These are phyloP conservation scores for Chirona hameri DNA, from an alignment of 2,888 invertebrate genomes.

Conservation along the genomic window DNA sequence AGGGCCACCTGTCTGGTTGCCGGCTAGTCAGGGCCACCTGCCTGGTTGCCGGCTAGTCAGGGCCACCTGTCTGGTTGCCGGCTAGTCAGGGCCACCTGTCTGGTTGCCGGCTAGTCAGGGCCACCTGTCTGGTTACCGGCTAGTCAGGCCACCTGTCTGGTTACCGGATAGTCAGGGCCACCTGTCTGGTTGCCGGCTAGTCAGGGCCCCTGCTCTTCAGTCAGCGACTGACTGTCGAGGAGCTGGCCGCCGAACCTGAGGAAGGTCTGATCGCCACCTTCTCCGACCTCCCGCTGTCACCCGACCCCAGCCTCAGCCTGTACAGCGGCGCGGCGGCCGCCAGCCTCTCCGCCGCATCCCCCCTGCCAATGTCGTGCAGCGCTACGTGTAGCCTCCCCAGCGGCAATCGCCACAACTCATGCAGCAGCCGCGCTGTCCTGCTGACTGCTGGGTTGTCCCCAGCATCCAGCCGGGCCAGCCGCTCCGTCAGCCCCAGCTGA, in stretches of 20 bases:
- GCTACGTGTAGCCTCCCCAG: slow-evolving; percentile 42
- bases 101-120: too few species aligned
- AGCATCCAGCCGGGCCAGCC: slow-evolving; percentile 38
- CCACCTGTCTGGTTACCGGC: too few species aligned
- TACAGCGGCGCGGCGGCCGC: slow-evolving; percentile 38
- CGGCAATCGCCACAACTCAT: background rate
- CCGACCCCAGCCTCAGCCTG: slow-evolving; percentile 32
- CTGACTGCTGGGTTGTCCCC: slow-evolving; percentile 8
- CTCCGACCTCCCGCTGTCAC: background rate
- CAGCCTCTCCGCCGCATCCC: slow-evolving; percentile 36
- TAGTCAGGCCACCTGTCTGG: background rate
- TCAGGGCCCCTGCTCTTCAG: background rate
- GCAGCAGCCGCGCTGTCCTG: slow-evolving; percentile 14
- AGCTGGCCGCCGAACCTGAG: slow-evolving; percentile 22
- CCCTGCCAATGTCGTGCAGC: slow-evolving; percentile 37
- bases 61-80: too few species aligned
- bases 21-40: too few species aligned
- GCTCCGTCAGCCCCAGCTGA: slow-evolving; percentile 38
- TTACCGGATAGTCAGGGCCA: too few species aligned
- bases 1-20: too few species aligned
- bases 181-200: background rate
- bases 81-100: too few species aligned
- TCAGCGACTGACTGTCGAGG: slow-evolving; percentile 4
- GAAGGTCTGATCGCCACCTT: background rate
- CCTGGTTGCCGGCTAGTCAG: too few species aligned